Conservation (phyloP, 2,797 vertebrate species). For the Threskiornis aethiopicus region DNA sequence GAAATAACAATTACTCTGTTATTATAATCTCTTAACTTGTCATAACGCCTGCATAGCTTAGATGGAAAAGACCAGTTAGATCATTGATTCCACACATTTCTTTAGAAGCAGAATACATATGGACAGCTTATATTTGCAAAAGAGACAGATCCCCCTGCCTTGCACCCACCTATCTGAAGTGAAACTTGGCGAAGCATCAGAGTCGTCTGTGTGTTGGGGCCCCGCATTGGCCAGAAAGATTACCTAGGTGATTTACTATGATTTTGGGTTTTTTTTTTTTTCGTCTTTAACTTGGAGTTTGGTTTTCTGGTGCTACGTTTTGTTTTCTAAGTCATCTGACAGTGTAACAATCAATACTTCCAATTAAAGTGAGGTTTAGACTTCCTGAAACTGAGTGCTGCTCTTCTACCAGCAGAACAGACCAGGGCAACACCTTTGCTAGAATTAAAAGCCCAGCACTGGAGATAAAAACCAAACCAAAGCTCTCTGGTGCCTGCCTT, state of each 20-base stretch:
- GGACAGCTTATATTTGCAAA: background rate
- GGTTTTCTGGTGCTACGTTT: background rate
- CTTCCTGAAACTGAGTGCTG: background rate
- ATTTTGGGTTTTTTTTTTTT: background rate
- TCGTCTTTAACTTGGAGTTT: background rate
- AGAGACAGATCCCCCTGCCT: rapidly evolving
- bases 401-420: background rate
- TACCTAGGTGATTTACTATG: background rate
- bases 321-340: background rate
- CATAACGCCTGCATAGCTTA: background rate
- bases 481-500: background rate
- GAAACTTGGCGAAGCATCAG: background rate
- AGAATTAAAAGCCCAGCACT: background rate
- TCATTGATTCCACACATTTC: background rate
- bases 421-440: background rate
- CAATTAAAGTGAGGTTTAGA: background rate
- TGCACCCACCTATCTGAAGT: background rate
- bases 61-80: background rate
- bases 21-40: background rate
- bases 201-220: background rate
- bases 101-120: background rate
- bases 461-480: background rate
- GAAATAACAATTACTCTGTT: slow-evolving; percentile 28
- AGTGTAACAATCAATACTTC: background rate
- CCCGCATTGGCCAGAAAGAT: background rate